Conservation (phyloP, 2,113 vertebrate species). For the Austrofundulus limnaeus region DNA sequence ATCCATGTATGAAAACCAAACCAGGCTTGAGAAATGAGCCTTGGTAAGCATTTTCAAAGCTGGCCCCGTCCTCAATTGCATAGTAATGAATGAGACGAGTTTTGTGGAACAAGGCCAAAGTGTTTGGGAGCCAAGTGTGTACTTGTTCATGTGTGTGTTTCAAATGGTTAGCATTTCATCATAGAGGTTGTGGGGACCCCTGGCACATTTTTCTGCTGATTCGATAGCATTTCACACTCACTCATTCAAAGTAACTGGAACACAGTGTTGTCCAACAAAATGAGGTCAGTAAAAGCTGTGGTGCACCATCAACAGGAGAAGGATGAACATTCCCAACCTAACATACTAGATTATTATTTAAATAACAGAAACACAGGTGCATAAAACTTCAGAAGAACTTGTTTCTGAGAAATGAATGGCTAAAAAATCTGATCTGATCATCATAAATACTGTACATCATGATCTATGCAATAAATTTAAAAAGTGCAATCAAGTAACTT, state of each 20-base stretch:
- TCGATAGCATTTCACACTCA: conserved; percentile 45
- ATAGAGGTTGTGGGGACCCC: conserved; percentile 29
- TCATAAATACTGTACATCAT: neutral
- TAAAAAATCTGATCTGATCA: neutral
- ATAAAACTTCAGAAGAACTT: neutral
- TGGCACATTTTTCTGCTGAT: conserved; percentile 59
- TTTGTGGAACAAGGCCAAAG: conserved; percentile 56
- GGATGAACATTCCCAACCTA: neutral
- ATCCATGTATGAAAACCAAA: conserved; percentile 19
- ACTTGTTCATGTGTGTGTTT: conserved; percentile 22
- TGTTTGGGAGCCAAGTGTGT: conserved; percentile 26
- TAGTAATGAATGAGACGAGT: conserved; percentile 60
- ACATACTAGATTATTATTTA: neutral
- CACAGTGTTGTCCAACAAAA: conserved; percentile 50
- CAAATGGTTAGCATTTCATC: conserved; percentile 34
- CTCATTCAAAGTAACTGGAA: conserved; percentile 53
- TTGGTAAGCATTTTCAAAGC: conserved; percentile 47
- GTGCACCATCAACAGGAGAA: neutral
- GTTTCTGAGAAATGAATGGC: neutral
- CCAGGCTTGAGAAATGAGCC: conserved; percentile 33
- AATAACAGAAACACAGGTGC: neutral
- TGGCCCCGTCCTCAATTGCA: conserved; percentile 40
- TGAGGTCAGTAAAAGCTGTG: conserved; percentile 37
- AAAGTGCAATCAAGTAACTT: no score
- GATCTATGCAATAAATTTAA: no score